Conservation (phyloP, 1,140 invertebrate species). For the Ptiloglossa arizonensis region DNA sequence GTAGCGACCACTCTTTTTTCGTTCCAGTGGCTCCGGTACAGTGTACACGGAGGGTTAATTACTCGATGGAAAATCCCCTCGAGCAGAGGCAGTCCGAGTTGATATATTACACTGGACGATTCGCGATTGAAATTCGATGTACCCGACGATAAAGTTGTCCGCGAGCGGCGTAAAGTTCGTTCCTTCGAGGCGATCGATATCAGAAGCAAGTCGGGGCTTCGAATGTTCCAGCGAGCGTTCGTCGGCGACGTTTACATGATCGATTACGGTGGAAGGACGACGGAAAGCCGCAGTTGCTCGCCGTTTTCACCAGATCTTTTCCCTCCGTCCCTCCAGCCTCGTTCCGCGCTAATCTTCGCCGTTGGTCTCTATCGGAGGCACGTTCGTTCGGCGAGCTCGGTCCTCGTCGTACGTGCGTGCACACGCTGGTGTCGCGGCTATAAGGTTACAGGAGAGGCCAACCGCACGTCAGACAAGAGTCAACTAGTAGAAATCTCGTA, state of each 20-base stretch:
- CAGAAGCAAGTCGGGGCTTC: not conserved
- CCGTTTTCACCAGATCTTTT: slow-evolving; percentile 19
- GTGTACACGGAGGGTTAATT: too few relatives aligned
- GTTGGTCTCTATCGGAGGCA: not conserved
- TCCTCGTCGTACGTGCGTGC: slow-evolving; percentile 8
- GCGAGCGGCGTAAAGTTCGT: not conserved
- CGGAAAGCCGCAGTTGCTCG: slow-evolving; percentile 2
- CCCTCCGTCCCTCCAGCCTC: not conserved
- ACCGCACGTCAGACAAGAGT: slow-evolving; percentile 37
- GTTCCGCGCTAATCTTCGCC: slow-evolving; percentile 5
- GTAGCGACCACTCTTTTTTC: too few relatives aligned
- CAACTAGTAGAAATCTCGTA: slow-evolving; percentile 45
- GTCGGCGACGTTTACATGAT: slow-evolving; percentile 3
- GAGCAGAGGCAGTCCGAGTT: too few relatives aligned
- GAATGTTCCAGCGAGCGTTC: not conserved
- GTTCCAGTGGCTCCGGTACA: too few relatives aligned
- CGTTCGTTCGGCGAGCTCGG: not conserved
- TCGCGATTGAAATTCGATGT: not conserved
- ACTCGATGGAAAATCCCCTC: not conserved
- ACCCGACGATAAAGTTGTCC: not conserved
- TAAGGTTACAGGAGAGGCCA: slow-evolving; percentile 41
- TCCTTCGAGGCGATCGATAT: not conserved
- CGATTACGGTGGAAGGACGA: slow-evolving; percentile 11
- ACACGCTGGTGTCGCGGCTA: slow-evolving; percentile 21
- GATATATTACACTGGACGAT: not conserved